Percentiles rank a stretch among this genome's conserved stretches.
Conservation (phyloP, 2,797 vertebrate species). For the Neosilurus hyrtlii region DNA sequence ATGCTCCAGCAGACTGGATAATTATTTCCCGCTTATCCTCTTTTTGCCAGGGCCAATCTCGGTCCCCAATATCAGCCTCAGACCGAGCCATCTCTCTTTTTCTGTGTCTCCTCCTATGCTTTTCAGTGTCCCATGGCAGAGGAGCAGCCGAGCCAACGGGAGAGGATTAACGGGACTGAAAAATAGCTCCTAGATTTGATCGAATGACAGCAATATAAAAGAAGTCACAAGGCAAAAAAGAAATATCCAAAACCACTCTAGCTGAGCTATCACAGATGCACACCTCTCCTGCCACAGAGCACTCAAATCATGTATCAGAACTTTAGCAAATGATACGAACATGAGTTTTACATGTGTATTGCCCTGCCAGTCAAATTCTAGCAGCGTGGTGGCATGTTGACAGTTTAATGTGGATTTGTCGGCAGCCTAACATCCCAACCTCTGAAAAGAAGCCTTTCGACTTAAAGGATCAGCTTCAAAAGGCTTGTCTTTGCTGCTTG, state of each 20-base stretch:
- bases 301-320: background rate
- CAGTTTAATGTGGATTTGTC: background rate
- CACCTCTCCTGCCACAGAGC: conserved; percentile 25
- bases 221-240: conserved; percentile 41
- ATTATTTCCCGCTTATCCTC: conserved; percentile 84
- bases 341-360: conserved; percentile 26
- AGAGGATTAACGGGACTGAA: conserved; percentile 61
- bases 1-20: conserved; percentile 81
- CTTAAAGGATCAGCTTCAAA: background rate
- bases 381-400: background rate
- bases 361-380: conserved; percentile 14
- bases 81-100: conserved; percentile 55
- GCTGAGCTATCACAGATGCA: conserved; percentile 30
- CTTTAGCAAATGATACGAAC: conserved; percentile 17
- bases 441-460: conserved; percentile 27
- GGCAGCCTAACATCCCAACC: background rate
- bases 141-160: conserved; percentile 47
- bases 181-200: conserved; percentile 57
- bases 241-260: conserved; percentile 22
- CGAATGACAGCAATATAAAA: conserved; percentile 51
- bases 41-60: conserved; percentile 74
- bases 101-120: conserved; percentile 55
- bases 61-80: conserved; percentile 72
- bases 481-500: conserved; percentile 7
- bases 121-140: conserved; percentile 39